Percentiles rank a stretch among this genome's conserved stretches.
Conservation (phyloP, 2,797 vertebrate genomes). For the Eurystomus glaucurus region DNA sequence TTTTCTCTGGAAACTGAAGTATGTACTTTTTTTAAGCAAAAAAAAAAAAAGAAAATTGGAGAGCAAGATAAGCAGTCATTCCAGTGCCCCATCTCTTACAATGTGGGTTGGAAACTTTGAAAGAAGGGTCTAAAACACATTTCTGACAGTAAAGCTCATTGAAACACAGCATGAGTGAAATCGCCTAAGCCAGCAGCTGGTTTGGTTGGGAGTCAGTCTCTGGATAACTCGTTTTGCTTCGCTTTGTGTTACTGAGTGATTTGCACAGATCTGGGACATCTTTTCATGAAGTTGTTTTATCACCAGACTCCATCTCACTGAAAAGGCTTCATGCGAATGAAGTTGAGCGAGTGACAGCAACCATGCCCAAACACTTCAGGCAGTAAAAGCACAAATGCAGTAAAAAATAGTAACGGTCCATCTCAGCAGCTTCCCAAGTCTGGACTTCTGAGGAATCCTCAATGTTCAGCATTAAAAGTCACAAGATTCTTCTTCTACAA, state of each 20-base stretch:
- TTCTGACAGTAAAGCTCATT: background rate
- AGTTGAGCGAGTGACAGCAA: background rate
- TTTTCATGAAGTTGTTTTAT: background rate
- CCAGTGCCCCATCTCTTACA: background rate
- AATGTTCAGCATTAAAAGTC: background rate
- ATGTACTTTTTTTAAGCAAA: background rate
- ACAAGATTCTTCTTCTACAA: background rate
- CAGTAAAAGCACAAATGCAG: background rate
- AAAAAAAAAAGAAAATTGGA: fast-evolving
- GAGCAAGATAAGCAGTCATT: background rate
- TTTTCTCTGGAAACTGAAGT: background rate
- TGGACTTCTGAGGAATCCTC: background rate
- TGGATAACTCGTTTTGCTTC: background rate
- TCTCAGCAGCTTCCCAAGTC: background rate
- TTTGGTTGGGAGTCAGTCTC: background rate
- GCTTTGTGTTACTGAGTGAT: background rate
- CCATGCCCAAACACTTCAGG: background rate
- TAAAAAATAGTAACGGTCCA: background rate
- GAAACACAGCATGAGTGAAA: background rate
- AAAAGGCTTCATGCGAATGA: background rate
- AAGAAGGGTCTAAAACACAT: background rate
- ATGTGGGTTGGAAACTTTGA: background rate
- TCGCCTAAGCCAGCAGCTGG: background rate
- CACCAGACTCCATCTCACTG: background rate
- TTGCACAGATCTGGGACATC: background rate